Evolutionary conservation across 1,140 invertebrate species (phyloP), one percentile per base, ranked within the genome.

Genomic region (Pemphigus obesinymphae): DNA sequence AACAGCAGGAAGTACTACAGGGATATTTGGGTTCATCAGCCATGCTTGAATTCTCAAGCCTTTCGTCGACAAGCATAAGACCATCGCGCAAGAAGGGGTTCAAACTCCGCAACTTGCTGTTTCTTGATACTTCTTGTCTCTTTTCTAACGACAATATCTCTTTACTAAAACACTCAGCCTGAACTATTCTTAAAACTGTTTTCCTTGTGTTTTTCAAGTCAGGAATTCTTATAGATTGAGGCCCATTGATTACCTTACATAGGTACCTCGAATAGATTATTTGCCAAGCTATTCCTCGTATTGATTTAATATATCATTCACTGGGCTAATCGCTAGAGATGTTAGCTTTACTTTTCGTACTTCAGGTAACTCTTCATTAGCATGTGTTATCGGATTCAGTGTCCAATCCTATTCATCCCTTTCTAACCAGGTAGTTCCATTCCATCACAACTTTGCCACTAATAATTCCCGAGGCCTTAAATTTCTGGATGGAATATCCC

Each of bases 131-230:
- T 50, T 50, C 48, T 17, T 50, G 48, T 50, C 48, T 15, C 15
- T 50, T 50, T 50, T 50, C 48, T 50, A 50, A 5, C 48, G 48
- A 50, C 17, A 50, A 50, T 11, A 50, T 50, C 10, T 50, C 48
- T 50, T 50, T 55, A 5, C 23, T 58, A 29, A 29, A 58, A 8
- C 55, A 58, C 55, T 58, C 55, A 58, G 55, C 10, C 5, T 29
- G 55, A 26, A 58, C 55, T 10, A 58, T 86, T 86, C 68, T 55
- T 53, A 58, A 13, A 1, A 58, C 26, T 2, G 55, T 53, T 53
- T 53, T 53, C n/a, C 50, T 53, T 20, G 50, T 20, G 20, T 53
- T 6, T 2, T 53, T 53, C 50, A 23, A 23, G 50, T 53, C 50
- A 4, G 1, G n/a, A 6, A 53, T 53, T 6, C 50, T 53, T 53